Evolutionary conservation across 2,113 vertebrate species (phyloP), one percentile per base, ranked within the genome.

Genomic region (Oophaga pumilio): DNA sequence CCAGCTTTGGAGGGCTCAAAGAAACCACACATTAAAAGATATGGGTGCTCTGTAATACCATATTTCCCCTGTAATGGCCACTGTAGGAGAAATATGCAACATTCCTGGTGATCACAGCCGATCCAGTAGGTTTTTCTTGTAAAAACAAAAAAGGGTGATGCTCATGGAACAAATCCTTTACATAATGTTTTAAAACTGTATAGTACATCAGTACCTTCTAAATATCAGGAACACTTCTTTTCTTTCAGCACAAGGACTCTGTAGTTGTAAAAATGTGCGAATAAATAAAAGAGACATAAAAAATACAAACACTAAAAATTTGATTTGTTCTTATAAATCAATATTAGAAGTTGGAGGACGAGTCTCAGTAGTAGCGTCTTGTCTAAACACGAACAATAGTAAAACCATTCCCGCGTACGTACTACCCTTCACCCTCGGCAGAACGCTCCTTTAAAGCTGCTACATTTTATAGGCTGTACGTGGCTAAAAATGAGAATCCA

Each of bases 401-500:
- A 80, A 80, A 80, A 33, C 71, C 43, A 0, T 50, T 56, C 33
- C 53, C 13, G 15, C 11, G 8, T 28, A 59, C 53, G n/a, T 56
- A 79, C 53, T 79, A 43, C 56, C 26, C 80, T 82, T 66, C 80
- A 82, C 80, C 56, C 80, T 59, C 59, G 33, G 80, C 80, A 64
- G 59, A 66, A 64, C 17, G 80, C 80, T 82, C 20, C 43, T 66
- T 49, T 66, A 66, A 50, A 62, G 43, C 33, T 60, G 66, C 60
- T 50, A n/a, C 59, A 66, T 82, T 82, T 82, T 82, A 82, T 66
- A 50, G 80, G 26, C 10, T 66, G 80, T 50, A 82, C 80, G 59
- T 82, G 80, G 80, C 59, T 66, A 24, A 82, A 59, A 66, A 82
- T 64, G 60, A 82, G 66, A 66, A 82, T 33, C 80, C 33, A 43